Evolutionary conservation across 2,797 vertebrate species (phyloP).

Genomic region (Pipistrellus kuhlii): DNA sequence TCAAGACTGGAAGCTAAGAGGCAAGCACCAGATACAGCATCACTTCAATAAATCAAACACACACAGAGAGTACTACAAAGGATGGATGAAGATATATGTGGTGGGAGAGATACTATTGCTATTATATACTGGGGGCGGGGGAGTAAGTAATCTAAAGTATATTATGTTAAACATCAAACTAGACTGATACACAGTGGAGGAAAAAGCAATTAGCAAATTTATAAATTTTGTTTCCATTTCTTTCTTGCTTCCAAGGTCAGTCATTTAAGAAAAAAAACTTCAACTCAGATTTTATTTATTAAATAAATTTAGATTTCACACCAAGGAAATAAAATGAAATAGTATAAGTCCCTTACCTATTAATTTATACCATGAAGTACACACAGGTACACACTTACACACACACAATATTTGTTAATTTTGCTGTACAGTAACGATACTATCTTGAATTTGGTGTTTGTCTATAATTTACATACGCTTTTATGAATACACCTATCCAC

Average conservation of each 20-base stretch:
- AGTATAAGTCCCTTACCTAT: slow-evolving; percentile 17
- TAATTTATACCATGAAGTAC: slow-evolving; percentile 4
- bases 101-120: background rate
- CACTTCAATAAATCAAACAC: background rate
- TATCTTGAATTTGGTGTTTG: no score
- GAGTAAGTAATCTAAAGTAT: background rate
- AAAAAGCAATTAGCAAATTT: slow-evolving; percentile 45
- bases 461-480: no score
- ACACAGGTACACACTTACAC: background rate
- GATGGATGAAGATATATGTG: background rate
- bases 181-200: background rate
- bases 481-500: background rate
- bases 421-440: background rate
- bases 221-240: background rate
- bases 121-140: background rate
- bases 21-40: background rate
- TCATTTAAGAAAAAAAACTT: slow-evolving; percentile 1
- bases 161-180: slow-evolving; percentile 22
- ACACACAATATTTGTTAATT: background rate
- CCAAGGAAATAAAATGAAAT: background rate
- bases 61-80: background rate
- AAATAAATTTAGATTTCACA: slow-evolving; percentile 53
- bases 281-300: slow-evolving; percentile 33
- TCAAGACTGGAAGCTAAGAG: slow-evolving; percentile 3
- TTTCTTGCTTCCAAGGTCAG: slow-evolving; percentile 9